phyloP scores from a whole-genome alignment of 1,140 invertebrate species.

The Trichonephila inaurata region DNA sequence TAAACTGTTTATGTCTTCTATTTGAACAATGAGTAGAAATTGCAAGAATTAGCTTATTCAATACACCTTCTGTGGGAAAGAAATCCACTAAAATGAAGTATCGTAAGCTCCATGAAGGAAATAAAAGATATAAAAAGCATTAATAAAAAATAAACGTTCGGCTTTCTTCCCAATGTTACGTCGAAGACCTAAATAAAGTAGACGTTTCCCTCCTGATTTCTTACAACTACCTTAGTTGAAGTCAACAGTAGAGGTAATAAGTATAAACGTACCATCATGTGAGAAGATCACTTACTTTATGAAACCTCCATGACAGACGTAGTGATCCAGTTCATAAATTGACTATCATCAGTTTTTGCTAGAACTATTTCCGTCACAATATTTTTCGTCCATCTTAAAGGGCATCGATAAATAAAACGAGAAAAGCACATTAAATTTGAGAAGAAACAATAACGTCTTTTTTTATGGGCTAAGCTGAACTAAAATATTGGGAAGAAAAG shows the following conservation, averaged over 20 bases:
- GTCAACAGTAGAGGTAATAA: neutral
- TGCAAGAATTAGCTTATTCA: too few species aligned
- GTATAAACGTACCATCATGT: neutral
- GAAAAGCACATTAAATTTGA: constrained; percentile 38
- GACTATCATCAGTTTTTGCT: constrained; percentile 1
- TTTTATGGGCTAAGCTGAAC: neutral
- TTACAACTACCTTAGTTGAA: neutral
- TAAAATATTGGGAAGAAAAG: neutral
- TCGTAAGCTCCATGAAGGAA: too few species aligned
- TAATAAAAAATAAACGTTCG: too few species aligned
- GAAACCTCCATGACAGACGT: neutral
- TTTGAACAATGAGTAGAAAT: too few species aligned
- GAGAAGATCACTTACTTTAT: neutral
- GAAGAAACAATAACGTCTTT: constrained; percentile 27
- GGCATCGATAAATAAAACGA: constrained; percentile 12
- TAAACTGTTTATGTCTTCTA: too few species aligned
- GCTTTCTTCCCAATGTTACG: too few species aligned
- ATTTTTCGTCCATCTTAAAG: neutral
- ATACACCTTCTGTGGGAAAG: too few species aligned
- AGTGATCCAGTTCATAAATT: constrained; percentile 9
- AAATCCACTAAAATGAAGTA: too few species aligned
- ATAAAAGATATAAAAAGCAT: too few species aligned
- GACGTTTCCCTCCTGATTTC: too few species aligned
- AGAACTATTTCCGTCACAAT: neutral
- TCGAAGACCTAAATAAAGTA: too few species aligned